phyloP scores from a whole-genome alignment of 2,888 invertebrate genomes.

The Drosophila neonasuta region DNA sequence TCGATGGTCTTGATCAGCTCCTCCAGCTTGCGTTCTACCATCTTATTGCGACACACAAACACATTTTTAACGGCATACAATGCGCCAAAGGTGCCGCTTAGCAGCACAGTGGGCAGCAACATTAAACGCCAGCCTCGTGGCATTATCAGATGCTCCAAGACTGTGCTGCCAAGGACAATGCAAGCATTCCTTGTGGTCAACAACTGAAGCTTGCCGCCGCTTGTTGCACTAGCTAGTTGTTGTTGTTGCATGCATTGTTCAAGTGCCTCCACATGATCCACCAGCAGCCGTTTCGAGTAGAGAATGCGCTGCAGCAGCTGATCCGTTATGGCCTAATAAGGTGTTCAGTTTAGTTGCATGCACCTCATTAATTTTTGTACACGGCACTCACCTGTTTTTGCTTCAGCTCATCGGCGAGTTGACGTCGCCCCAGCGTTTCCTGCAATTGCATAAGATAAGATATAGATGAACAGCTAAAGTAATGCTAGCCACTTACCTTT shows the following conservation, averaged over 20 bases:
- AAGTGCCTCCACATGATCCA: conserved; percentile 81
- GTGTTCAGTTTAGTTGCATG: conserved; percentile 3
- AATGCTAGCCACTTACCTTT: conserved; percentile 27
- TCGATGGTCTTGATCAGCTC: conserved; percentile 79
- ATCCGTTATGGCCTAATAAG: conserved; percentile 68
- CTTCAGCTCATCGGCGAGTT: conserved; percentile 74
- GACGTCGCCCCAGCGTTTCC: conserved; percentile 48
- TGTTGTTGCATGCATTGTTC: conserved; percentile 72
- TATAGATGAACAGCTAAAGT: not conserved
- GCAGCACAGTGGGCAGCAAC: conserved; percentile 71
- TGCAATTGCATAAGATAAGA: conserved; percentile 9
- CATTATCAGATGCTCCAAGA: conserved; percentile 77
- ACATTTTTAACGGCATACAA: conserved; percentile 76
- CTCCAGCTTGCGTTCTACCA: conserved; percentile 77
- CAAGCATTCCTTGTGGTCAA: conserved; percentile 75
- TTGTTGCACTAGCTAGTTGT: conserved; percentile 14
- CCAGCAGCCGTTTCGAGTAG: conserved; percentile 79
- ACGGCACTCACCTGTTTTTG: conserved; percentile 76
- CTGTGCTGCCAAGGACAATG: conserved; percentile 70
- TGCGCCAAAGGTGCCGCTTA: conserved; percentile 76
- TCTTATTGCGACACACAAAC: conserved; percentile 79
- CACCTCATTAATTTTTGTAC: conserved; percentile 17
- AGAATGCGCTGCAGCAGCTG: conserved; percentile 76
- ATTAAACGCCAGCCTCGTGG: conserved; percentile 71
- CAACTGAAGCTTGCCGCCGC: conserved; percentile 60